Conservation (phyloP, 2,888 invertebrate species). For the Trisateles emortualis region DNA sequence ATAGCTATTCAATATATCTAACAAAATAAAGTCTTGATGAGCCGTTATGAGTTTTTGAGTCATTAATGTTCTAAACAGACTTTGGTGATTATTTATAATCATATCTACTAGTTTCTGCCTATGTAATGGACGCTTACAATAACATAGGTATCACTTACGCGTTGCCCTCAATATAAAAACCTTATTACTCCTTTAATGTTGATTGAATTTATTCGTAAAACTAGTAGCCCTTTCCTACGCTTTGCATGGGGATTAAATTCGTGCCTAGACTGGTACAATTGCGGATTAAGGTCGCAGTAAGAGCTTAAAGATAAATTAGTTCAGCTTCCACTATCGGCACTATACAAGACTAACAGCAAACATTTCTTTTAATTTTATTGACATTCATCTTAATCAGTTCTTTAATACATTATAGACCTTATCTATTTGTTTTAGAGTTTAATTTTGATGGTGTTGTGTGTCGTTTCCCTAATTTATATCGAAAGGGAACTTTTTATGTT, state of each 20-base stretch:
- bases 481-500: conserved; percentile 38
- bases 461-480: conserved; percentile 41
- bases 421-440: conserved; percentile 9
- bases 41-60: too few species aligned
- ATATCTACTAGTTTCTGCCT: too few species aligned
- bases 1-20: too few species aligned
- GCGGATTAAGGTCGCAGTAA: conserved; percentile 2
- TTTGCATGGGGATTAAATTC: background rate
- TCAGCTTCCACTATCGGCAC: background rate
- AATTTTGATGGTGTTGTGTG: conserved; percentile 14
- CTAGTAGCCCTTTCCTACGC: background rate
- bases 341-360: conserved; percentile 16
- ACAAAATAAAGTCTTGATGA: too few species aligned
- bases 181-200: too few species aligned
- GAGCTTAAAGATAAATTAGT: conserved; percentile 3
- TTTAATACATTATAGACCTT: conserved; percentile 9
- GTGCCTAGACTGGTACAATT: background rate
- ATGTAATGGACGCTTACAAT: too few species aligned
- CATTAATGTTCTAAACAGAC: too few species aligned
- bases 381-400: background rate
- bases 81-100: too few species aligned
- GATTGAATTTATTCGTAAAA: too few species aligned
- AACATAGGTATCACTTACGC: too few species aligned
- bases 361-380: conserved; percentile 13
- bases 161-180: too few species aligned